phyloP scores from a whole-genome alignment of 37 sponge, comb jelly and placozoan genomes.

The Spongia lamella region DNA sequence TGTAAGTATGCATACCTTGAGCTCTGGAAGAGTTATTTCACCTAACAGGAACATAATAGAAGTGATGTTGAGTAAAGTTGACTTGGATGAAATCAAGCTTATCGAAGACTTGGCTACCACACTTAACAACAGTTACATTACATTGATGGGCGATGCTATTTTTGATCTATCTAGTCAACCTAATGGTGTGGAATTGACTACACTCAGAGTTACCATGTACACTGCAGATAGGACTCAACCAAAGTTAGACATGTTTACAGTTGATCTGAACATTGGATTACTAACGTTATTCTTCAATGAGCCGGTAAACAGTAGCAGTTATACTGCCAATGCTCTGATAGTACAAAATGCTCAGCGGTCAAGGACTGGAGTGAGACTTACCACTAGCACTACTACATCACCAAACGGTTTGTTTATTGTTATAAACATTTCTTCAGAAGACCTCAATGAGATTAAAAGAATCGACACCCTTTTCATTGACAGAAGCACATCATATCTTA shows the following conservation, averaged over 20 bases:
- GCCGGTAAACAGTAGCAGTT: slow-evolving; percentile 64
- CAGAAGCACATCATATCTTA: slow-evolving; percentile 62
- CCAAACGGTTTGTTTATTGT: slow-evolving; percentile 58
- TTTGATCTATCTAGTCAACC: slow-evolving; percentile 49
- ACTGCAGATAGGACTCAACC: slow-evolving; percentile 61
- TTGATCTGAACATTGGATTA: slow-evolving; percentile 71
- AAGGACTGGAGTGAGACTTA: slow-evolving; percentile 69
- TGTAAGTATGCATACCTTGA: background rate
- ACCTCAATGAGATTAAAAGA: slow-evolving; percentile 84
- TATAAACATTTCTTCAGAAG: slow-evolving; percentile 56
- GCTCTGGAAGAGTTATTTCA: slow-evolving; percentile 40
- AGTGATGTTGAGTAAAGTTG: slow-evolving; percentile 32
- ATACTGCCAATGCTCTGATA: slow-evolving; percentile 49
- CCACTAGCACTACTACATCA: slow-evolving; percentile 46
- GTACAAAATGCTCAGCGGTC: slow-evolving; percentile 77
- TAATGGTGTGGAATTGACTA: slow-evolving; percentile 46
- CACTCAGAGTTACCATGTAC: slow-evolving; percentile 25
- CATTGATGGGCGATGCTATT: slow-evolving; percentile 41
- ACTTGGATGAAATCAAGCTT: slow-evolving; percentile 76
- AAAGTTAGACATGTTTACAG: slow-evolving; percentile 42
- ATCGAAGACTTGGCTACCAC: slow-evolving; percentile 57
- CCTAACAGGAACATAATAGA: slow-evolving; percentile 56
- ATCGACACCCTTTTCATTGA: slow-evolving; percentile 62
- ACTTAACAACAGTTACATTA: slow-evolving; percentile 63
- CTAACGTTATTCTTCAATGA: slow-evolving; percentile 76